A percentile compares a stretch with the other conserved stretches of the same genome.
phyloP scores from a whole-genome alignment of 1,140 invertebrate species.

The Diuraphis noxia region DNA sequence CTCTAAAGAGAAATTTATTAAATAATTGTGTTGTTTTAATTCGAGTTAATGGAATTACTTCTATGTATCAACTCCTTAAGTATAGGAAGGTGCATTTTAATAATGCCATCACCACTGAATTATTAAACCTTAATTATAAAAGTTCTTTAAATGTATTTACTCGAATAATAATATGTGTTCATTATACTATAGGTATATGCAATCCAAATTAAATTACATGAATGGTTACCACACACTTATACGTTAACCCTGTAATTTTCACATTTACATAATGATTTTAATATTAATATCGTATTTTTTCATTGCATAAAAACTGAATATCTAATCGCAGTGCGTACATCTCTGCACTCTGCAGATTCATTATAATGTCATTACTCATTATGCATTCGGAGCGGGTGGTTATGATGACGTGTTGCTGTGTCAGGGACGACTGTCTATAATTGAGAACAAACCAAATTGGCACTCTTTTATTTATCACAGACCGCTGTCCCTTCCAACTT shows the following conservation, averaged over 20 bases:
- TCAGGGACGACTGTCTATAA: background rate
- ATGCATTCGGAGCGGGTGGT: background rate
- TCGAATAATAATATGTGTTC: background rate
- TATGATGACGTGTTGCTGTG: background rate
- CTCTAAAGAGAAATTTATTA: background rate
- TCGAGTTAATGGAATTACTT: background rate
- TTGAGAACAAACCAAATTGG: background rate
- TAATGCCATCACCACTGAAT: background rate
- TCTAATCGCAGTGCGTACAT: no score
- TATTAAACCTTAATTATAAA: background rate
- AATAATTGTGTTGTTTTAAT: background rate
- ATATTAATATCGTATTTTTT: background rate
- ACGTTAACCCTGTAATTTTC: background rate
- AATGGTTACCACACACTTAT: no score
- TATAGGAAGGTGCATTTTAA: background rate
- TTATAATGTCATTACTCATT: background rate
- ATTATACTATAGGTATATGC: background rate
- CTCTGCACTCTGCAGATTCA: background rate
- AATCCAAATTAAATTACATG: background rate
- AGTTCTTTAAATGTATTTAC: background rate
- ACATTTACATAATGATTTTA: background rate
- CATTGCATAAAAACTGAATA: background rate
- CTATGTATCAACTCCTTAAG: background rate
- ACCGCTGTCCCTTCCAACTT: background rate
- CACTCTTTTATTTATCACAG: conserved; percentile 16